phyloP scores from a whole-genome alignment of 2,113 vertebrate genomes.

The Macrotus californicus region DNA sequence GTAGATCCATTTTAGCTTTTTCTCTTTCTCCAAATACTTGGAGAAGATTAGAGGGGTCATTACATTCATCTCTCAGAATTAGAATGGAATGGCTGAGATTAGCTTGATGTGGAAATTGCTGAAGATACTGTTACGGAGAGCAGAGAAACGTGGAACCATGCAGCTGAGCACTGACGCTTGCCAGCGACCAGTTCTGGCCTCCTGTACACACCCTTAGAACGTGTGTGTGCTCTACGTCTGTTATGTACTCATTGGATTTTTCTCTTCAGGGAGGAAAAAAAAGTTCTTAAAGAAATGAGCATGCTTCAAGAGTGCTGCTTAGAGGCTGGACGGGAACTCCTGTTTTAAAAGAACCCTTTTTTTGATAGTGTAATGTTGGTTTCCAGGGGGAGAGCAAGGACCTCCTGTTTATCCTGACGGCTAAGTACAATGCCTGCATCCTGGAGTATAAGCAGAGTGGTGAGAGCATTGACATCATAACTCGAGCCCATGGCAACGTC shows the following conservation, averaged over 20 bases:
- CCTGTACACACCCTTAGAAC: neutral
- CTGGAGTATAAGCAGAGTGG: slow-evolving; percentile 98
- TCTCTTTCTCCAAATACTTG: neutral
- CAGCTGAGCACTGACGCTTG: neutral
- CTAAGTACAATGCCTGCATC: slow-evolving; percentile 99
- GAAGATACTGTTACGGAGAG: neutral
- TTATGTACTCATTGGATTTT: neutral
- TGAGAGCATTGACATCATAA: slow-evolving; percentile 97
- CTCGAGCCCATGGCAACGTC: slow-evolving; percentile 95
- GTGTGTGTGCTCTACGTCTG: neutral
- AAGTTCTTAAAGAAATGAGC: neutral
- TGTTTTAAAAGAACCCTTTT: neutral
- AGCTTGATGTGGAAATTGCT: neutral
- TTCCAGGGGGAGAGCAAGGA: slow-evolving; percentile 96
- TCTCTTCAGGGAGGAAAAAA: neutral
- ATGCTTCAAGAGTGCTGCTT: neutral
- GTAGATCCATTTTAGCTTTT: neutral
- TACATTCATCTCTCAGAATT: neutral
- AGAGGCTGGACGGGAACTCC: neutral
- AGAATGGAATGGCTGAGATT: neutral
- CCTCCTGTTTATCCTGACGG: slow-evolving; percentile 95
- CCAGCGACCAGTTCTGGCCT: neutral
- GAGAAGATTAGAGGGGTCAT: neutral
- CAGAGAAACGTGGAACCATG: neutral
- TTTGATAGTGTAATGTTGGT: neutral